Evolutionary conservation across 2,888 invertebrate species (phyloP), one percentile per base, ranked within the genome.

Genomic region (Gasteruption jaculator): DNA sequence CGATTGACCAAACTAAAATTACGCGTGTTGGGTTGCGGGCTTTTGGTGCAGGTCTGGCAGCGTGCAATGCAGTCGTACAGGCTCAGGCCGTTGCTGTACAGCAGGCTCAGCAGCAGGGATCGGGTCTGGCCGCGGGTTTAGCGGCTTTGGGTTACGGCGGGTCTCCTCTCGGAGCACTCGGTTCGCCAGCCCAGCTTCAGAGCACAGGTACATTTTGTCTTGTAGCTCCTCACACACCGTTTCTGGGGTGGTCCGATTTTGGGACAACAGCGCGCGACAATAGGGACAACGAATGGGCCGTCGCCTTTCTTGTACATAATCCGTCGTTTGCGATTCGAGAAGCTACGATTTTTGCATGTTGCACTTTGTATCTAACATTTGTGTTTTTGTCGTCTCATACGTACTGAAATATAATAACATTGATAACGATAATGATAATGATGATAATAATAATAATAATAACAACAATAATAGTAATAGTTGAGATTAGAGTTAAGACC

Each of bases 41-140:
- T 64, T 65, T 65, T 61, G 67, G 71, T 67, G 61, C 68, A 79
- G 82, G 81, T 62, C 72, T 82, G 53, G 80, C 80, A 46, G 72
- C 81, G 60, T 81, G 76, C 69, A 80, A 80, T 54, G 75, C 74
- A 55, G 70, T 69, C 49, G 70, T 68, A 43, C 69, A 69, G 52
- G 70, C 69, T 47, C 70, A 71, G 51, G 70, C 69, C 41, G 70
- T 70, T 48, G 70, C 70, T 37, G 70, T 67, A 43, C 70, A 71
- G 49, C 70, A 71, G 59, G 70, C 68, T 49, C 70, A 70, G 43
- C 70, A 70, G 49, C 70, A 71, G 54, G 65, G 68, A 49, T 63
- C 70, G 48, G 70, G 70, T 66, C 55, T 71, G 38, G 67, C 70
- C 52, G 70, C 70, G 39, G 68, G 70, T 56, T 57, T 71, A 46